phyloP scores from a whole-genome alignment of 2,113 vertebrate species.

The Chloebia gouldiae region DNA sequence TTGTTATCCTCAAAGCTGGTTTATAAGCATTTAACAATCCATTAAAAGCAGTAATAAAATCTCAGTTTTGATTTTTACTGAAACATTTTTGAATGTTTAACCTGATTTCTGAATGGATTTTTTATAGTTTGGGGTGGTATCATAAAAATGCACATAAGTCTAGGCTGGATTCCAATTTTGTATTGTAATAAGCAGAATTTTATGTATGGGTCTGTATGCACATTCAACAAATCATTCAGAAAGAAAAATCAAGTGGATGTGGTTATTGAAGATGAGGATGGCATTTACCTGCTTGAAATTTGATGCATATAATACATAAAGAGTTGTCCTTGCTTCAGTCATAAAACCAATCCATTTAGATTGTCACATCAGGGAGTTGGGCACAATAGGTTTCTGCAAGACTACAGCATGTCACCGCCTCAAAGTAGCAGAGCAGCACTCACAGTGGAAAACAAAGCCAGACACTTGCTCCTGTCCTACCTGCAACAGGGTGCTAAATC shows the following conservation, averaged over 20 bases:
- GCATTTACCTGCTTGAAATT: conserved; percentile 61
- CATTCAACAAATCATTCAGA: conserved; percentile 55
- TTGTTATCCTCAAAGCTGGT: conserved; percentile 62
- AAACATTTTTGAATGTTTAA: conserved; percentile 39
- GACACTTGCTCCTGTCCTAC: background rate
- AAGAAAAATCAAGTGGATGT: conserved; percentile 57
- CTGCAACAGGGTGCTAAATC: background rate
- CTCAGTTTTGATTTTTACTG: background rate
- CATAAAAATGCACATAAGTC: conserved; percentile 58
- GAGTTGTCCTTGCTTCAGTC: conserved; percentile 55
- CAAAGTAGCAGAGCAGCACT: background rate
- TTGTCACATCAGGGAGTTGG: conserved; percentile 6
- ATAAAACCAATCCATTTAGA: conserved; percentile 53
- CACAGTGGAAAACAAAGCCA: background rate
- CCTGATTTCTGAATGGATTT: conserved; percentile 52
- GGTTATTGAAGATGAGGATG: conserved; percentile 52
- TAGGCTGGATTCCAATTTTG: conserved; percentile 40
- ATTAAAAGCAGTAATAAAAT: conserved; percentile 66
- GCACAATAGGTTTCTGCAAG: background rate
- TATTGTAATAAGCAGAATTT: conserved; percentile 56
- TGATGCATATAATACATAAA: conserved; percentile 56
- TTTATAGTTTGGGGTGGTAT: conserved; percentile 37
- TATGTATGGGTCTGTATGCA: conserved; percentile 39
- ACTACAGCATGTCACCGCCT: background rate
- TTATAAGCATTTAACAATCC: conserved; percentile 66